Percentiles rank a stretch among this genome's conserved stretches.
Evolutionary conservation across 1,140 invertebrate genomes (phyloP).

Genomic region (Bombyx mandarina): DNA sequence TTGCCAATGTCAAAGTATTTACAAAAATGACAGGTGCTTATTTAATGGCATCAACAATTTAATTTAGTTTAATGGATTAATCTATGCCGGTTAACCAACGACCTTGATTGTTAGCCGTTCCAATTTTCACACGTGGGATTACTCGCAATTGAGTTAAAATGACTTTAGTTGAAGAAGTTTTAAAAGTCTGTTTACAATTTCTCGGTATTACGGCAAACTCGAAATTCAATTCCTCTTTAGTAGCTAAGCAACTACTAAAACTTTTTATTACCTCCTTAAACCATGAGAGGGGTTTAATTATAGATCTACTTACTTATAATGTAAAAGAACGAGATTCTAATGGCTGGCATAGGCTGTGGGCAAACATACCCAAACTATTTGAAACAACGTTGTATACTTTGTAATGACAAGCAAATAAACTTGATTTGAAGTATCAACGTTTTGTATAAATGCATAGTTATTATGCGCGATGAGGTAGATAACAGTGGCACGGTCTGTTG

Average conservation of each 20-base stretch:
- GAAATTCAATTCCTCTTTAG: conserved; percentile 52
- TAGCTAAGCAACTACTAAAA: conserved; percentile 34
- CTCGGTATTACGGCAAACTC: conserved; percentile 36
- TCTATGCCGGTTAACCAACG: no score
- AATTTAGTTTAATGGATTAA: no score
- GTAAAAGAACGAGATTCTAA: no score
- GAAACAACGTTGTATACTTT: conserved; percentile 1
- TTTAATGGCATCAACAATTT: no score
- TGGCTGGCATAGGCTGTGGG: not conserved
- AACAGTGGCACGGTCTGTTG: conserved; percentile 56
- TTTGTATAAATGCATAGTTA: conserved; percentile 49
- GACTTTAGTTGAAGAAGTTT: no score
- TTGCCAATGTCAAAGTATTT: no score
- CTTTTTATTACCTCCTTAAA: conserved; percentile 32
- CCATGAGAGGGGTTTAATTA: not conserved
- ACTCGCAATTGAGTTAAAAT: no score
- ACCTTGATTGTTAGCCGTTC: no score
- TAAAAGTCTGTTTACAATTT: conserved; percentile 12
- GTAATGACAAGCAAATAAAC: conserved; percentile 33
- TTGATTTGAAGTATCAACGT: conserved; percentile 44
- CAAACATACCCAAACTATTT: conserved; percentile 1
- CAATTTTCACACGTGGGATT: no score
- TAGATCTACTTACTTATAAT: conserved; percentile 1
- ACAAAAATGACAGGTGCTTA: no score
- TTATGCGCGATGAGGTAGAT: conserved; percentile 60